A percentile compares a stretch with the other conserved stretches of the same genome.
Evolutionary conservation across 2,888 invertebrate genomes (phyloP).

Genomic region (Tachina lurida): DNA sequence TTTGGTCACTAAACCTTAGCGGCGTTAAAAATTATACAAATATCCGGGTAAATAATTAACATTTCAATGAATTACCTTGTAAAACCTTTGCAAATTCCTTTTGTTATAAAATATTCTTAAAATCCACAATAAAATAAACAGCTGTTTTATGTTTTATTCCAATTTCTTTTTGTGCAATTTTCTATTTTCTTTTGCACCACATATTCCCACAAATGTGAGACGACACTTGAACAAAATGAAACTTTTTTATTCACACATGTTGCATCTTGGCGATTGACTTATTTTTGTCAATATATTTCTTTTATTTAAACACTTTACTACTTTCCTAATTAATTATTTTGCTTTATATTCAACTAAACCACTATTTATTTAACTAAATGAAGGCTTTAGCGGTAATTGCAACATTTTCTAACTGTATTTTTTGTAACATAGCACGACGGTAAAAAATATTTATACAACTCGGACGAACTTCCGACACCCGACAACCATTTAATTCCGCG

Average conservation of each 20-base stretch:
- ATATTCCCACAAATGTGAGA: slow-evolving; percentile 29
- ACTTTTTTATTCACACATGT: slow-evolving; percentile 66
- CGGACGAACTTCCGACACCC: not conserved
- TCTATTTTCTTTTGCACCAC: slow-evolving; percentile 51
- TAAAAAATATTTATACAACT: slow-evolving; percentile 1
- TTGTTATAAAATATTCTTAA: slow-evolving; percentile 3
- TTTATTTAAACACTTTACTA: not conserved
- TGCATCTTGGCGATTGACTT: slow-evolving; percentile 44
- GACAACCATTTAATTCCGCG: slow-evolving; percentile 57
- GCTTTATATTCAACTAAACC: not conserved
- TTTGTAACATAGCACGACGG: slow-evolving; percentile 18
- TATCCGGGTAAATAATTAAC: not conserved
- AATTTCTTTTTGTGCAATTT: slow-evolving; percentile 51
- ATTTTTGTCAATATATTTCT: not conserved
- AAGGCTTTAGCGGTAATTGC: not conserved
- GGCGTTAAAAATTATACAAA: not conserved
- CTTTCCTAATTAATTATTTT: not conserved
- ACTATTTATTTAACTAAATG: not conserved
- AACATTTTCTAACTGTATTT: slow-evolving; percentile 10
- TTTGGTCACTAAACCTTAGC: not conserved
- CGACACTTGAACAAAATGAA: slow-evolving; percentile 22
- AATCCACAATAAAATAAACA: slow-evolving; percentile 31
- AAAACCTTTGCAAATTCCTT: slow-evolving; percentile 29
- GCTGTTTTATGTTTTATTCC: slow-evolving; percentile 60
- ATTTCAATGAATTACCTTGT: slow-evolving; percentile 29